A percentile compares a stretch with the other conserved stretches of the same genome.
Evolutionary conservation across 2,888 invertebrate species (phyloP).

Genomic region (Metacarcinus magister): DNA sequence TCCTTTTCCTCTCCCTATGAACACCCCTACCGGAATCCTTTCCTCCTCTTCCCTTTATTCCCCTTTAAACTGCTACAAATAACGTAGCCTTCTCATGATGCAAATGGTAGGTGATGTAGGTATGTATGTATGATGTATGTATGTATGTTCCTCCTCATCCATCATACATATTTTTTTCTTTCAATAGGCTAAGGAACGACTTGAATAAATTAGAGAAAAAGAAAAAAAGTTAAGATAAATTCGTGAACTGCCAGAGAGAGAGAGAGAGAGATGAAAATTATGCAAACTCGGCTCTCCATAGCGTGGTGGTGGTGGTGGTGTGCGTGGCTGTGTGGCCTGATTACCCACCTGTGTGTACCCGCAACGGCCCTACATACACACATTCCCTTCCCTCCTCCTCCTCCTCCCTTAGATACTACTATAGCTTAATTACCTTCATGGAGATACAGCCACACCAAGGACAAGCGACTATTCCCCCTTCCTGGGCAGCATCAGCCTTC

Average conservation of each 20-base stretch:
- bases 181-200: background rate
- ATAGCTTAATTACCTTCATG: background rate
- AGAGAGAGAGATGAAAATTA: background rate
- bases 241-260: background rate
- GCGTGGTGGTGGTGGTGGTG: background rate
- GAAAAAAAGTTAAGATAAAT: background rate
- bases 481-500: too few relatives aligned
- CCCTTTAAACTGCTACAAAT: background rate
- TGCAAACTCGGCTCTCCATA: background rate
- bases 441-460: background rate
- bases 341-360: conserved; percentile 22
- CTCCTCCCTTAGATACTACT: background rate
- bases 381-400: background rate
- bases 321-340: background rate
- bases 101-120: background rate
- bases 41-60: background rate
- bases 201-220: background rate
- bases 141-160: background rate
- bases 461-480: too few relatives aligned
- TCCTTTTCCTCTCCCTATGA: too few relatives aligned
- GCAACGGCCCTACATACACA: background rate
- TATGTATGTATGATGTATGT: background rate
- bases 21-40: too few relatives aligned
- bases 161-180: background rate
- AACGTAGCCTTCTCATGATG: too few relatives aligned